A percentile compares a stretch with the other conserved stretches of the same genome.
phyloP scores from a whole-genome alignment of 2,888 invertebrate species.

The Cataglyphis altisquamis region DNA sequence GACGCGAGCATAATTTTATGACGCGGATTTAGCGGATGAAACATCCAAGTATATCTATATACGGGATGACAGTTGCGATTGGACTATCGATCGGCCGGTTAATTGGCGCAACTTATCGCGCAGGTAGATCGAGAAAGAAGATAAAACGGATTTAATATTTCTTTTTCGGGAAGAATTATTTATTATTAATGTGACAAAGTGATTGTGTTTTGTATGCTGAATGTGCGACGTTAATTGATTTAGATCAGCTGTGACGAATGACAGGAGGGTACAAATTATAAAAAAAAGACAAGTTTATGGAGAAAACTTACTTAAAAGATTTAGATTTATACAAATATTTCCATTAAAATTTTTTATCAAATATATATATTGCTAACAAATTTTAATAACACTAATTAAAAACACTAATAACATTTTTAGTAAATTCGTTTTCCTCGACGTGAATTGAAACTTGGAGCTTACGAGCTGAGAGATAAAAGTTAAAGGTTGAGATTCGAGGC shows the following conservation, averaged over 20 bases:
- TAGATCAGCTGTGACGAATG: not conserved
- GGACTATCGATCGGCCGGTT: not conserved
- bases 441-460: not conserved
- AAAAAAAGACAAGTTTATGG: slow-evolving; percentile 6
- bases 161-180: not conserved
- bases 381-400: not conserved
- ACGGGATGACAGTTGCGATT: slow-evolving; percentile 6
- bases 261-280: not conserved
- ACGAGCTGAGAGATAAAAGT: not conserved
- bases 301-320: not conserved
- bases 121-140: not conserved
- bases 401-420: not conserved
- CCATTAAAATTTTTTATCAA: not conserved
- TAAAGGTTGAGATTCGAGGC: not conserved
- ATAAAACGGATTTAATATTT: not conserved
- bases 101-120: not conserved
- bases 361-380: not conserved
- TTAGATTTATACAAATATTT: not conserved
- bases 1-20: slow-evolving; percentile 43
- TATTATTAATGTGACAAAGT: not conserved
- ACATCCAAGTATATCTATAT: slow-evolving; percentile 9
- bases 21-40: slow-evolving; percentile 13
- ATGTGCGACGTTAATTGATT: not conserved
- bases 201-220: not conserved
- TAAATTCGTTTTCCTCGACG: not conserved